Base-by-base conservation (phyloP, 2,888 invertebrate genomes). In the Mechanitis mazaeus region DNA sequence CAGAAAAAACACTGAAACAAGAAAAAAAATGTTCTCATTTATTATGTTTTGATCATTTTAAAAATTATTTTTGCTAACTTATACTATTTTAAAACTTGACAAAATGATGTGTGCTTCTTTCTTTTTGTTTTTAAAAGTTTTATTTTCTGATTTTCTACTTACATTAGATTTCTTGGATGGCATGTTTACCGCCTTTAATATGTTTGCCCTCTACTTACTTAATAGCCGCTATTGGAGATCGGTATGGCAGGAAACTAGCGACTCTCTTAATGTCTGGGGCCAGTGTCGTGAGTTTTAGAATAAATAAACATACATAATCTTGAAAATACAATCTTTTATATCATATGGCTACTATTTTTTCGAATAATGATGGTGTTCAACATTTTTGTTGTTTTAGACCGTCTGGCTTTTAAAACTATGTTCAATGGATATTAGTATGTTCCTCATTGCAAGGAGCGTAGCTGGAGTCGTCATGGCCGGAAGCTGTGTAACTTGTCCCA, bases 131-230 rank as follows among this genome's bases (percentile, higher is more conserved):
- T 1, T 12, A 20, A 28, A 5, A 4, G 5, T 20, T 28, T 7
- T 35, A 45, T 4, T 20, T 31, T 33, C 6, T 35, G 4, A 50
- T 38, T 45, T 9, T 45, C 9, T 11, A 59, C 57, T 60, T 57
- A 35, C 64, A 61, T 9, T 68, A 87, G 87, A 73, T 87, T 28
- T 88, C 88, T 2, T 83, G 84, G 84, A 85, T 88, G 80, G 87
- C 81, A 0, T 71, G 85, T 0, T 71, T 74, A 0, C 70, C 83
- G 0, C 88, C 86, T 58, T 59, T 87, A 11, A 70, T 75, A 0
- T 84, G 83, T 46, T 63, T 84, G 2, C 77, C 78, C 0, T 65
- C 75, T 0, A 73, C 82, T 62, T 77, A 78, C 56, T 6, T 83
- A 1, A 77, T 84, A 71, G 84, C 81, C 0, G 75, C 71, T 56